These are phyloP conservation scores for Tetrax tetrax DNA, from an alignment of 2,113 vertebrate species.

Conservation along the genomic window DNA sequence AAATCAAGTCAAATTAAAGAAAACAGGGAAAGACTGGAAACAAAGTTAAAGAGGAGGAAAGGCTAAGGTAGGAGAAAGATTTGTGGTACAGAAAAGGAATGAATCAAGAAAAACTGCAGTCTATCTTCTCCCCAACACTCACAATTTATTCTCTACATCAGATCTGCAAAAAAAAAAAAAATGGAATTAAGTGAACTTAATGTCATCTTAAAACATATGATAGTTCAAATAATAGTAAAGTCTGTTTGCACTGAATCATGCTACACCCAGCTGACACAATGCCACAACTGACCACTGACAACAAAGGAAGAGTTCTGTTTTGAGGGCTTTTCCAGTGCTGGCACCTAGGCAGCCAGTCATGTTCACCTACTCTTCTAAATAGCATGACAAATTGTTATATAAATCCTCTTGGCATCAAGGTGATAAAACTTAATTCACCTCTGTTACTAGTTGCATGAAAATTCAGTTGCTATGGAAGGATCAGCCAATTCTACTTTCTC, in stretches of 20 bases:
- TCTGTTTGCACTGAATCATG: neutral
- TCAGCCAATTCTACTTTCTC: constrained; percentile 2
- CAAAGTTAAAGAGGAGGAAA: neutral
- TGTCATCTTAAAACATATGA: neutral
- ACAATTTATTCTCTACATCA: neutral
- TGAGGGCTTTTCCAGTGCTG: neutral
- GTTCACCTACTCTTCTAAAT: neutral
- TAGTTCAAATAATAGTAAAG: neutral
- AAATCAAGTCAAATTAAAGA: neutral
- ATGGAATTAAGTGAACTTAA: neutral
- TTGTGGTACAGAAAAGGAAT: neutral
- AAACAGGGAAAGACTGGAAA: neutral
- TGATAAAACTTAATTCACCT: neutral
- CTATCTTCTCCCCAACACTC: neutral
- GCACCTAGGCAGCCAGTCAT: neutral
- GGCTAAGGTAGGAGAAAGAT: neutral
- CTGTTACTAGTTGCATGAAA: neutral
- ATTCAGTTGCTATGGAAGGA: constrained; percentile 9
- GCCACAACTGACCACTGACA: neutral
- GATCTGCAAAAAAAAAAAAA: neutral
- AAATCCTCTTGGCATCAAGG: neutral
- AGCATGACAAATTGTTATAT: neutral
- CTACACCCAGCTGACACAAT: neutral
- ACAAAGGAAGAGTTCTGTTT: neutral
- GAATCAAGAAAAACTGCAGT: neutral